Base-by-base conservation (phyloP, 2,888 invertebrate species). In the Epinotia brunnichana region DNA sequence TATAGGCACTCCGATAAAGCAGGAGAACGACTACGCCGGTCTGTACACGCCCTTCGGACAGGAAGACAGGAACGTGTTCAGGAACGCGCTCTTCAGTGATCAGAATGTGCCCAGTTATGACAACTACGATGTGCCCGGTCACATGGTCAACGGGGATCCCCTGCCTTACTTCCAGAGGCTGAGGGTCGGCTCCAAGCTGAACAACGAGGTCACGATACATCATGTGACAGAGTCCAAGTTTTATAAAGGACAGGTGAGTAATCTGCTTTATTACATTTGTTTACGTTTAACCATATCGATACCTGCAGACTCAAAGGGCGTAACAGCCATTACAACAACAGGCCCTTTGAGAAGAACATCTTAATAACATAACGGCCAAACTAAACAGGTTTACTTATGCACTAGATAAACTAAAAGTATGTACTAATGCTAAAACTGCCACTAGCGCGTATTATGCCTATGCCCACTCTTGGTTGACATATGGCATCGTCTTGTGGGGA, bases 201-300 rank as follows among this genome's bases (percentile, higher is more conserved):
- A 93, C 53, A 92, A 84, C 21, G 93, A 93, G 68, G 92, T 93
- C 0, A 91, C 93, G 0, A 92, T 93, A 69, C 93, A 93, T 56
- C 92, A 90, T 66, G 93, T 93, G 0, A 89, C 90, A 0, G 93
- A 93, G 51, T 92, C 92, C 11, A 93, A 92, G 76, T 92, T 91
- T 73, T 92, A 91, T 68, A 91, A 90, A 13, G 87, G 87, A 51
- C 90, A 89, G 89, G 92, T 91, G 44, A 64, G 88, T 81, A 1
- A 57, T 72, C 54, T 62, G 68, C 54, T 21, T 24, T 24, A 24
- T 24, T 24, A 24, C 21, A 24, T 24, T 24, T 24, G 21, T 24
- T 24, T 24, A 24, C 21, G 21, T 24, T 24, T 24, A 24, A n/a
- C n/a, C n/a, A n/a, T n/a, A n/a, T n/a, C n/a, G n/a, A n/a, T n/a